Percentiles rank a stretch among this genome's conserved stretches.
Evolutionary conservation across 2,888 invertebrate species (phyloP).

Genomic region (Terebella lapidaria): DNA sequence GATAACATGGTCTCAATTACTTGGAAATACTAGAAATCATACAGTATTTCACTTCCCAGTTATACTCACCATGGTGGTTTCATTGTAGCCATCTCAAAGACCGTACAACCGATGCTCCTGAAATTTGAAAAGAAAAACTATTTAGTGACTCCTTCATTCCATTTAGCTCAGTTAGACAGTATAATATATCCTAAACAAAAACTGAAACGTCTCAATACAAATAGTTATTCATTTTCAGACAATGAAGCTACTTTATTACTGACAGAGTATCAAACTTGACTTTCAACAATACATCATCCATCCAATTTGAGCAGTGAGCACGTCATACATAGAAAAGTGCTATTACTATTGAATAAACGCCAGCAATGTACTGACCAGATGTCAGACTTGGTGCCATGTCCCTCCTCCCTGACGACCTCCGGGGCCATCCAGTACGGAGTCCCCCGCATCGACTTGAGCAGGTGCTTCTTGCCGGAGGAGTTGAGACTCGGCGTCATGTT

Average conservation of each 20-base stretch:
- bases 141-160: no score
- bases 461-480: slow-evolving; percentile 29
- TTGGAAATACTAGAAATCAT: no score
- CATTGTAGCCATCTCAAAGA: slow-evolving; percentile 53
- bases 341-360: not conserved
- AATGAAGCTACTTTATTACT: not conserved
- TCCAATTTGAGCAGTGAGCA: not conserved
- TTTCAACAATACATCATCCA: not conserved
- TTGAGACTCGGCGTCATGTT: slow-evolving; percentile 23
- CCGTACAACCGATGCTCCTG: slow-evolving; percentile 52
- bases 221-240: not conserved
- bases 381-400: slow-evolving; percentile 53
- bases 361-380: slow-evolving; percentile 39
- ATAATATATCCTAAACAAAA: no score
- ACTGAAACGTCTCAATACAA: not conserved
- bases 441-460: slow-evolving; percentile 51
- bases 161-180: no score
- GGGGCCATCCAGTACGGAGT: slow-evolving; percentile 56
- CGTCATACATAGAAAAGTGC: not conserved
- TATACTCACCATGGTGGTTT: slow-evolving; percentile 53
- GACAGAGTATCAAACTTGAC: not conserved
- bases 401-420: slow-evolving; percentile 52
- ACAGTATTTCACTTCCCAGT: not conserved
- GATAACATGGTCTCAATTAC: no score
- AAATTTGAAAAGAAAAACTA: slow-evolving; percentile 5